A percentile compares a stretch with the other conserved stretches of the same genome.
Evolutionary conservation across 1,140 invertebrate genomes (phyloP).

Genomic region (Bursaphelenchus mucronatus): DNA sequence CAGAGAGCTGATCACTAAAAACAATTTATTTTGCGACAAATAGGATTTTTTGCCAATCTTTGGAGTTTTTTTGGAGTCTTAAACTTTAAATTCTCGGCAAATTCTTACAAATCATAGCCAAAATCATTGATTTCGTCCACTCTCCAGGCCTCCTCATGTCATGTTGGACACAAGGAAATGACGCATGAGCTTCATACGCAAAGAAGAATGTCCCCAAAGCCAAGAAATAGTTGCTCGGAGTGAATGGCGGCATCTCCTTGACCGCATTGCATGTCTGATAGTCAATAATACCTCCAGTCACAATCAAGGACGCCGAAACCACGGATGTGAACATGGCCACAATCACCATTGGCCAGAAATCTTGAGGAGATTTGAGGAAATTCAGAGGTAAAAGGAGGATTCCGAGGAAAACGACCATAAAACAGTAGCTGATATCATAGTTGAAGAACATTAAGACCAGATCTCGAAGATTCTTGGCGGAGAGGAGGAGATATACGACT

Average conservation of each 20-base stretch:
- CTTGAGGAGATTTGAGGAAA: constrained; percentile 71
- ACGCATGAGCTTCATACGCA: constrained; percentile 67
- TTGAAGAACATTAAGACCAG: constrained; percentile 66
- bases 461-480: constrained; percentile 65
- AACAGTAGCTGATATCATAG: constrained; percentile 66
- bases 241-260: constrained; percentile 13
- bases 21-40: background rate
- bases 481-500: constrained; percentile 71
- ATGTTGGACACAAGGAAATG: constrained; percentile 71
- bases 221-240: constrained; percentile 10
- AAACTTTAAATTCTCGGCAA: constrained; percentile 8
- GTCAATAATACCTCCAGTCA: constrained; percentile 15
- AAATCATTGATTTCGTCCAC: constrained; percentile 16
- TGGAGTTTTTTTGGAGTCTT: constrained; percentile 33
- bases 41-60: constrained; percentile 3
- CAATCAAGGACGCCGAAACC: constrained; percentile 16
- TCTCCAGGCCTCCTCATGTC: constrained; percentile 64
- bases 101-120: constrained; percentile 9
- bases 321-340: constrained; percentile 17
- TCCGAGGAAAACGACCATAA: constrained; percentile 69
- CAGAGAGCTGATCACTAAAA: constrained; percentile 15
- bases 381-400: constrained; percentile 67
- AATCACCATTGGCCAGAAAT: constrained; percentile 53
- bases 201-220: constrained; percentile 65
- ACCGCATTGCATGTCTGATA: constrained; percentile 14